Percentiles rank a stretch among this genome's conserved stretches.
Evolutionary conservation across 1,140 invertebrate species (phyloP).

Genomic region (Drosophila kanapiae): DNA sequence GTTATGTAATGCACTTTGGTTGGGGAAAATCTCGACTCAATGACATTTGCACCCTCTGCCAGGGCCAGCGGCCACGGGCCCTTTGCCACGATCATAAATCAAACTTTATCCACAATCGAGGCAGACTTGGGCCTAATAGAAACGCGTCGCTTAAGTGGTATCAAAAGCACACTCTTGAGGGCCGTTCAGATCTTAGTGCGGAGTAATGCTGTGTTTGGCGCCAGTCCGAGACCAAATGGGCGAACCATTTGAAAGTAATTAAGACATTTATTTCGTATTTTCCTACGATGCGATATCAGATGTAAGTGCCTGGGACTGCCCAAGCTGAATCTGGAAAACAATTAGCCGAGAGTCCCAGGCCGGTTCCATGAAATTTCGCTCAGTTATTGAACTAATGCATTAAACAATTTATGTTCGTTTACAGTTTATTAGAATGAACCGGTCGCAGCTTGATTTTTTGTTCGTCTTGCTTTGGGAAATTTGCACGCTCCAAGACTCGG

Average conservation of each 20-base stretch:
- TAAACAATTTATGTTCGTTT: slow-evolving; percentile 46
- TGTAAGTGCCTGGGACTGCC: background rate
- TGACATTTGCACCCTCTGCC: slow-evolving; percentile 8
- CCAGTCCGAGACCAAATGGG: background rate
- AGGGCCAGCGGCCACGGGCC: background rate
- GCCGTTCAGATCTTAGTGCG: background rate
- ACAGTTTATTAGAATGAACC: slow-evolving; percentile 38
- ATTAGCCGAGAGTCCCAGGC: slow-evolving; percentile 7
- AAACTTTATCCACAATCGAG: slow-evolving; percentile 11
- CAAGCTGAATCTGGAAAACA: background rate
- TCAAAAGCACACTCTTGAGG: slow-evolving; percentile 6
- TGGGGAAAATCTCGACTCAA: background rate
- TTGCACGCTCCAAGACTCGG: slow-evolving; percentile 25
- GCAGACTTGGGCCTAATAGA: background rate
- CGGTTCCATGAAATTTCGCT: slow-evolving; percentile 12
- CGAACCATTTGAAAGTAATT: slow-evolving; percentile 19
- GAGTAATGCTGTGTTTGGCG: background rate
- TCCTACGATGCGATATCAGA: background rate
- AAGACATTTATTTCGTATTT: slow-evolving; percentile 3
- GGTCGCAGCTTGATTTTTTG: slow-evolving; percentile 31
- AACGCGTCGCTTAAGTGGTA: background rate
- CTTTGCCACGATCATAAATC: slow-evolving; percentile 25
- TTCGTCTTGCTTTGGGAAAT: slow-evolving; percentile 13
- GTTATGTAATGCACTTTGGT: slow-evolving; percentile 32
- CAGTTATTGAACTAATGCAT: slow-evolving; percentile 49